Percentiles rank a stretch among this genome's conserved stretches.
Conservation (phyloP, 2,888 invertebrate genomes). For the Ophioninae sp. region DNA sequence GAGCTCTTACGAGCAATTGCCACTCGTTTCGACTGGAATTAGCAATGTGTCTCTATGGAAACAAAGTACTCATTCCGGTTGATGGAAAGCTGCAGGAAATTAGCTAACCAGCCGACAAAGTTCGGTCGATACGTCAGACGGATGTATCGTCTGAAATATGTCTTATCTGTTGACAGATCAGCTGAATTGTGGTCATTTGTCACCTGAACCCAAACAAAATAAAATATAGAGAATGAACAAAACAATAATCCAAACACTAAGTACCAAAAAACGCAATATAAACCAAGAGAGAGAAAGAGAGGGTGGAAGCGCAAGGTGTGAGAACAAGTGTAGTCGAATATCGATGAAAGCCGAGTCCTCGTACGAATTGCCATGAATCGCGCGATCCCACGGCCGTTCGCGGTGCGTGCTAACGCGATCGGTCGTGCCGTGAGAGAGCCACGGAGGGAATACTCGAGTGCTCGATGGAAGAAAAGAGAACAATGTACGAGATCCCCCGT, state of each 20-base stretch:
- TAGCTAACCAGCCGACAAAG: no score
- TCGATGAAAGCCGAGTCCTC: background rate
- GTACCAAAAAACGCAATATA: no score
- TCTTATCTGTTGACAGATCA: no score
- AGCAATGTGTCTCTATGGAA: no score
- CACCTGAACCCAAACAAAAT: no score
- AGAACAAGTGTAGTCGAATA: background rate
- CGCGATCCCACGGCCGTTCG: conserved; percentile 29
- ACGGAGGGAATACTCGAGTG: conserved; percentile 38
- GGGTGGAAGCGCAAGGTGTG: background rate
- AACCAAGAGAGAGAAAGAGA: background rate
- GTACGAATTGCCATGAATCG: conserved; percentile 56
- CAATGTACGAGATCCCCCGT: conserved; percentile 25
- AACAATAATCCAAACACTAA: no score
- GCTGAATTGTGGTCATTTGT: no score
- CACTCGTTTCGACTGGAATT: conserved; percentile 19
- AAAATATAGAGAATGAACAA: no score
- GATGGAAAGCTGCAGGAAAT: no score
- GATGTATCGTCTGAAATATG: no score
- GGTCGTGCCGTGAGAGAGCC: background rate
- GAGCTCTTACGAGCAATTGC: background rate
- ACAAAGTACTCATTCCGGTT: no score
- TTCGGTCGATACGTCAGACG: no score
- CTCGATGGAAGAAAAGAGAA: conserved; percentile 40
- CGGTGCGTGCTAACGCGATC: background rate